phyloP scores from a whole-genome alignment of 2,888 invertebrate species.

The Poecilus cupreus region DNA sequence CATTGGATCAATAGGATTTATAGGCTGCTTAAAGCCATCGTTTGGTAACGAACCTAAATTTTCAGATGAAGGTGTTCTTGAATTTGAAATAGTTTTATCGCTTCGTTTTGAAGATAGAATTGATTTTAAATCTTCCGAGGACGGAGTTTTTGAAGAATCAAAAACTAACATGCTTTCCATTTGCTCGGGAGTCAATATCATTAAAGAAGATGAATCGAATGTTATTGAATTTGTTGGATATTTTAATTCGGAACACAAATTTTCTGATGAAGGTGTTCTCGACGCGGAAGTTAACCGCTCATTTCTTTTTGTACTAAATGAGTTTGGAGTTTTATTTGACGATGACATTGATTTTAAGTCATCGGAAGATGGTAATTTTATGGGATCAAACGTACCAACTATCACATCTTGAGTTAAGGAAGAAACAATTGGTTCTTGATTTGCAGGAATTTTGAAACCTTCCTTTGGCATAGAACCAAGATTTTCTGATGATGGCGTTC shows the following conservation, averaged over 20 bases:
- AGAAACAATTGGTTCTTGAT: not conserved
- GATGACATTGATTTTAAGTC: slow-evolving; percentile 71
- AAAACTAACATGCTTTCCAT: slow-evolving; percentile 81
- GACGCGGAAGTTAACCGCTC: slow-evolving; percentile 64
- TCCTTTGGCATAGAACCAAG: slow-evolving; percentile 64
- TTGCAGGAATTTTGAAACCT: slow-evolving; percentile 13
- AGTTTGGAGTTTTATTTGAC: not conserved
- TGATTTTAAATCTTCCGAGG: slow-evolving; percentile 76
- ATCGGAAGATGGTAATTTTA: slow-evolving; percentile 69
- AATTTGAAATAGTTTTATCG: slow-evolving; percentile 64
- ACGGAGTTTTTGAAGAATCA: slow-evolving; percentile 75
- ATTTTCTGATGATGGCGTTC: slow-evolving; percentile 76
- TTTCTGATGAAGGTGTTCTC: slow-evolving; percentile 76
- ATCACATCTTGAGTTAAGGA: not conserved
- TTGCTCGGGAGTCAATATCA: slow-evolving; percentile 91
- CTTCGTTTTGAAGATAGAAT: slow-evolving; percentile 62
- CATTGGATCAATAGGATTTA: not conserved
- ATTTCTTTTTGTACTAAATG: not conserved
- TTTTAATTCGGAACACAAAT: slow-evolving; percentile 63
- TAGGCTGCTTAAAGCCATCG: slow-evolving; percentile 38
- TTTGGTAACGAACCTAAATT: slow-evolving; percentile 65
- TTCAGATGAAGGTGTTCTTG: slow-evolving; percentile 76
- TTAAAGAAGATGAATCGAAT: slow-evolving; percentile 75
- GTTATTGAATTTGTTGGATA: slow-evolving; percentile 18
- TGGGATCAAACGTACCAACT: slow-evolving; percentile 49